phyloP scores from a whole-genome alignment of 2,888 invertebrate genomes.

The Agrotis puta region DNA sequence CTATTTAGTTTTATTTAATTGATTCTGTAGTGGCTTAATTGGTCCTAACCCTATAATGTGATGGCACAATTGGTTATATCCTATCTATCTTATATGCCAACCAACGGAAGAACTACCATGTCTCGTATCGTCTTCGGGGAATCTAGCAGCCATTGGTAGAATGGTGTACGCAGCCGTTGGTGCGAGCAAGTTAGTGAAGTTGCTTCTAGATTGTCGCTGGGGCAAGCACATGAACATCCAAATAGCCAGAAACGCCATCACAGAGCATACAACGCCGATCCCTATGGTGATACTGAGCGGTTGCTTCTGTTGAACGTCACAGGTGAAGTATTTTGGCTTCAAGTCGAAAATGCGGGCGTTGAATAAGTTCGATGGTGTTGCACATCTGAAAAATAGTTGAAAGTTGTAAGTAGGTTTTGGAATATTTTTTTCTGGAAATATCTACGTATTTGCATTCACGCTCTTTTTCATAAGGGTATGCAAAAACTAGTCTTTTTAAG shows the following conservation, averaged over 20 bases:
- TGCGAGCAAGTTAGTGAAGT: slow-evolving; percentile 69
- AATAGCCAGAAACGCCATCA: slow-evolving; percentile 74
- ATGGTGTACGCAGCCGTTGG: slow-evolving; percentile 76
- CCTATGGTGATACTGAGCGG: slow-evolving; percentile 73
- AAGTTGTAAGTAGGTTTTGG: not conserved
- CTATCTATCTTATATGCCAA: no score
- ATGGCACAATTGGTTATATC: no score
- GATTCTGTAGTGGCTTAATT: no score
- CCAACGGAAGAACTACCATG: no score
- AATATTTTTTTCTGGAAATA: not conserved
- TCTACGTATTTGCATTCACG: no score
- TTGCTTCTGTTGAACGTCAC: slow-evolving; percentile 64
- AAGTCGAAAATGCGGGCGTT: slow-evolving; percentile 87
- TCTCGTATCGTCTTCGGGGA: slow-evolving; percentile 33
- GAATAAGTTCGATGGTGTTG: slow-evolving; percentile 79
- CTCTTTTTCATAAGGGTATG: no score
- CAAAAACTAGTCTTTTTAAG: no score
- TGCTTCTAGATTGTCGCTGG: slow-evolving; percentile 68
- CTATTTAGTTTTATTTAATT: no score
- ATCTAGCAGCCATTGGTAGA: slow-evolving; percentile 71
- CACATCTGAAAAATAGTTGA: slow-evolving; percentile 84
- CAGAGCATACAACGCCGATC: slow-evolving; percentile 71
- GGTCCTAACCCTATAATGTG: no score
- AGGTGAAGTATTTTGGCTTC: slow-evolving; percentile 83
- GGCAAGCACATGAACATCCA: slow-evolving; percentile 84